These are phyloP conservation scores for Stegastes partitus DNA, from an alignment of 2,113 vertebrate genomes.

Conservation along the genomic window DNA sequence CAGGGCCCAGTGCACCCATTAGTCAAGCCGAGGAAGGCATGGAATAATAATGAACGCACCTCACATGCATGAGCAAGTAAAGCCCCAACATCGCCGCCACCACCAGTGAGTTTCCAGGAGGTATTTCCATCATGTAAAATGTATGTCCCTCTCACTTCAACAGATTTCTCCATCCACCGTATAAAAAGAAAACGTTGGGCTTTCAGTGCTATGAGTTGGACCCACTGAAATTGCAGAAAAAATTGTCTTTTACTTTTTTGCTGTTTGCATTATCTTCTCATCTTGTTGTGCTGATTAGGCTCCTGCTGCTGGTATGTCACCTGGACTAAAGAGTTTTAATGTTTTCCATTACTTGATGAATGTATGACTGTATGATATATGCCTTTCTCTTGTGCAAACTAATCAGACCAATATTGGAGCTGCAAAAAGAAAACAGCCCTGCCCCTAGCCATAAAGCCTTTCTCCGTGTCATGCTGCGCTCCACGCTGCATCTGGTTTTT, in stretches of 20 bases:
- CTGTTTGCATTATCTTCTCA: not conserved
- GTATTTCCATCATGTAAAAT: conserved; percentile 71
- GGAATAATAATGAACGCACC: conserved; percentile 73
- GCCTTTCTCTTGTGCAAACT: not conserved
- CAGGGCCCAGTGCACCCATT: conserved; percentile 64
- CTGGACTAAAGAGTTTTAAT: too few species aligned
- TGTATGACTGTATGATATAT: not conserved
- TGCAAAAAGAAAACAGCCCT: not conserved
- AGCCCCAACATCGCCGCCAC: not conserved
- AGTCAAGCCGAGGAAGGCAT: conserved; percentile 66
- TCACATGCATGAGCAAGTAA: conserved; percentile 57
- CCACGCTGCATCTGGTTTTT: conserved; percentile 8
- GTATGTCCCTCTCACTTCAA: conserved; percentile 34
- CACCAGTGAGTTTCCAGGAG: conserved; percentile 55
- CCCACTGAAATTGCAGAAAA: not conserved
- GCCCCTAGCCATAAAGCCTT: not conserved
- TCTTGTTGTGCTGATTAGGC: not conserved
- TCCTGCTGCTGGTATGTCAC: too few species aligned
- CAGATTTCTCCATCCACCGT: conserved; percentile 18
- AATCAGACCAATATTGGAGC: conserved; percentile 11
- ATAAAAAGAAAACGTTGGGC: not conserved
- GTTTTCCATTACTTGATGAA: conserved; percentile 10
- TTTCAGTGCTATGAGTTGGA: not conserved
- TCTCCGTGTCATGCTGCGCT: not conserved
- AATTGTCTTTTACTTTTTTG: too few species aligned